Conservation (phyloP, 2,797 vertebrate species). For the Bucorvus abyssinicus region DNA sequence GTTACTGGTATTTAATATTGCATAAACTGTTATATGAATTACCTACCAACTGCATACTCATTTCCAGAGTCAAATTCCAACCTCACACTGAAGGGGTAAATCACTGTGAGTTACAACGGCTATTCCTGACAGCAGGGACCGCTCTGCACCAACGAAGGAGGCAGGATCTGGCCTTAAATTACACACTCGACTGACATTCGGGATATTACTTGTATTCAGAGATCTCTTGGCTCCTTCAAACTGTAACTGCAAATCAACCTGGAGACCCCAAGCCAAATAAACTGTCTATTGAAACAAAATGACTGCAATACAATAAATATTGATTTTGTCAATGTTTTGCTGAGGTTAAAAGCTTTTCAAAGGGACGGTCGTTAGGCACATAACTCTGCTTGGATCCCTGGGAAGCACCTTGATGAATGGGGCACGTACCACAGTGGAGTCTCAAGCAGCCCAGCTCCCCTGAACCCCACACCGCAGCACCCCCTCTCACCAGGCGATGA, state of each 20-base stretch:
- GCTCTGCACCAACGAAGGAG: not conserved
- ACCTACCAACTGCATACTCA: not conserved
- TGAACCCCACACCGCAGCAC: not conserved
- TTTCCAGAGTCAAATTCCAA: not conserved
- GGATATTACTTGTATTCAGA: not conserved
- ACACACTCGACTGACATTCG: too few relatives aligned
- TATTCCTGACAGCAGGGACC: not conserved
- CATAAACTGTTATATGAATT: not conserved
- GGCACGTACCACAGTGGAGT: accelerated
- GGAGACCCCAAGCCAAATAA: not conserved
- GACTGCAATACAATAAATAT: not conserved
- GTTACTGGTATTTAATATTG: not conserved
- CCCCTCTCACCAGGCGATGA: not conserved
- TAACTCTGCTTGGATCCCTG: not conserved
- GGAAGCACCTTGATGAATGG: not conserved
- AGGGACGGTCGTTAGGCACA: not conserved
- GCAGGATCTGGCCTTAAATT: not conserved
- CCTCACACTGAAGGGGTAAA: not conserved
- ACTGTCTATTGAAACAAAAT: not conserved
- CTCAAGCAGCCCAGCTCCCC: not conserved
- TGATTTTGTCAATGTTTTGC: not conserved
- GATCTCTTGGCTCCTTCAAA: not conserved
- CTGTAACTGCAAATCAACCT: not conserved
- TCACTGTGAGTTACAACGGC: not conserved
- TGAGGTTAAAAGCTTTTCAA: not conserved